Conservation (phyloP, 1,140 invertebrate genomes). For the Drosophila saltans region DNA sequence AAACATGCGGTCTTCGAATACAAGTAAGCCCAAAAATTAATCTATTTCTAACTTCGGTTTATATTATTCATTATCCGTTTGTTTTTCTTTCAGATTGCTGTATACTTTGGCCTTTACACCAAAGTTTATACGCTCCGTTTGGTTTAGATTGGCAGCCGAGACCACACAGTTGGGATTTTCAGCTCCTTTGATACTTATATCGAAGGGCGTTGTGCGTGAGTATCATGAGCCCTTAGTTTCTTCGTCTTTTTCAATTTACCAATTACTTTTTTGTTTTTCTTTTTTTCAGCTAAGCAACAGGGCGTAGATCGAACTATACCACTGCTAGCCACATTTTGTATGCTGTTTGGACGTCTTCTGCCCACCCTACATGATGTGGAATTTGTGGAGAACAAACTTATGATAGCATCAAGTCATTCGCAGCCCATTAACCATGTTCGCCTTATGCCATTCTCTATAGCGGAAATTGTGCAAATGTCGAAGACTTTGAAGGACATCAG, state of each 20-base stretch:
- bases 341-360: constrained; percentile 91
- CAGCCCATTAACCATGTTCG: constrained; percentile 53
- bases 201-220: constrained; percentile 82
- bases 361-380: constrained; percentile 95
- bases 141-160: constrained; percentile 86
- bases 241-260: background rate
- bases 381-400: constrained; percentile 86
- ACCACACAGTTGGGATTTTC: constrained; percentile 83
- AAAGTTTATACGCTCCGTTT: constrained; percentile 91
- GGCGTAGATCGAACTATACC: constrained; percentile 91
- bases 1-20: constrained; percentile 91
- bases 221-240: background rate
- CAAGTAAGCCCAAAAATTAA: constrained; percentile 79
- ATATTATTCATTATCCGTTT: too few species aligned
- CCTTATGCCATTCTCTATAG: constrained; percentile 81
- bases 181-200: constrained; percentile 75
- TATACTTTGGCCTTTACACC: constrained; percentile 94
- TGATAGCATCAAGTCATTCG: constrained; percentile 41
- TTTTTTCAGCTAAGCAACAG: constrained; percentile 84
- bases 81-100: constrained; percentile 86
- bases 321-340: constrained; percentile 92
- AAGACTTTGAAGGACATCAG: constrained; percentile 91
- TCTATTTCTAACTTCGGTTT: too few species aligned
- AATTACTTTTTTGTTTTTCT: background rate
- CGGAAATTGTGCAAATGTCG: constrained; percentile 86